A percentile compares a stretch with the other conserved stretches of the same genome.
phyloP scores from a whole-genome alignment of 2,888 invertebrate species.

The Isotomurus palustris region DNA sequence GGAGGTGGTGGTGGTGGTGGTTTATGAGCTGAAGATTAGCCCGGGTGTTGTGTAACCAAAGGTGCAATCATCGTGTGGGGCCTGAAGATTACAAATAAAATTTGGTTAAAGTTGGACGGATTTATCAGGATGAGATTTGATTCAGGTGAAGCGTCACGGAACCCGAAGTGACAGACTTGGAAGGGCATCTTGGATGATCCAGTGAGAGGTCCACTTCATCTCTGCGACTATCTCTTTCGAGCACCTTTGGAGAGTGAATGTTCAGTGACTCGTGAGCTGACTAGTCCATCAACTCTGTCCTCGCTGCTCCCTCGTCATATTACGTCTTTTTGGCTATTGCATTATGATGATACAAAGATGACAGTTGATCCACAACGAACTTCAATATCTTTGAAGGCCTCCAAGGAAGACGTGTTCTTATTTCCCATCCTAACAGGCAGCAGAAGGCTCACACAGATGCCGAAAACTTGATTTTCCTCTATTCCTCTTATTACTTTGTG shows the following conservation, averaged over 20 bases:
- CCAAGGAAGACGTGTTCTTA: slow-evolving; percentile 5
- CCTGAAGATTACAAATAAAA: slow-evolving; percentile 24
- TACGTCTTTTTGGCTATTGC: background rate
- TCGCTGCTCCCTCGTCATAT: slow-evolving; percentile 12
- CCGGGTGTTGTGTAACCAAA: no score
- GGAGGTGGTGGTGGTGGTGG: slow-evolving; percentile 20
- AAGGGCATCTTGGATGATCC: background rate
- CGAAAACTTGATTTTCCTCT: slow-evolving; percentile 14
- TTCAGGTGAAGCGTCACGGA: slow-evolving; percentile 11
- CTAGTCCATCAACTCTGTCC: no score
- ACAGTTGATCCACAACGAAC: slow-evolving; percentile 9
- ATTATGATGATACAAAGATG: slow-evolving; percentile 12
- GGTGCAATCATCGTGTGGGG: slow-evolving; percentile 37
- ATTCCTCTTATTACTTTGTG: slow-evolving; percentile 6
- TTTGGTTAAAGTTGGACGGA: slow-evolving; percentile 16
- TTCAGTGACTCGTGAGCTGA: slow-evolving; percentile 6
- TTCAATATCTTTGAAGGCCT: slow-evolving; percentile 8
- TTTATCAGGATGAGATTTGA: slow-evolving; percentile 22
- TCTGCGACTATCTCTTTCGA: background rate
- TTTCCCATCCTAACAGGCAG: background rate
- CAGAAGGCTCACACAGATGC: no score
- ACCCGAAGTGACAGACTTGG: slow-evolving; percentile 11
- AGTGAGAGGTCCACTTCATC: background rate
- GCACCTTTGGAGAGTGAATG: slow-evolving; percentile 1
- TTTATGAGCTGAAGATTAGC: no score